Evolutionary conservation across 2,888 invertebrate species (phyloP).

Genomic region (Bugulina stolonifera): DNA sequence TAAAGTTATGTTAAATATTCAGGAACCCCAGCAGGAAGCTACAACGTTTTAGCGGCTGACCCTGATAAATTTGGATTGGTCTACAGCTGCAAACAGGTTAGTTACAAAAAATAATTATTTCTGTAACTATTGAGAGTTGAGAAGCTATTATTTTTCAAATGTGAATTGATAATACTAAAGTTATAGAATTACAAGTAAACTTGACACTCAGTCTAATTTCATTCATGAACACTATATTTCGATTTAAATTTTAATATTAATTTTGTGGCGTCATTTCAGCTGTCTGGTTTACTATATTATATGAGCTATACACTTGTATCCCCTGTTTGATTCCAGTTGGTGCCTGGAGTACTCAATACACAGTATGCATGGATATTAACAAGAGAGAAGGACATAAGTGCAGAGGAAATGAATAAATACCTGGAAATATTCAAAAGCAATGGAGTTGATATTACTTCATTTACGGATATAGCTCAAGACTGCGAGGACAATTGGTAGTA

Average conservation of each 20-base stretch:
- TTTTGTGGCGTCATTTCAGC: no score
- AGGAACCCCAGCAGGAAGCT: background rate
- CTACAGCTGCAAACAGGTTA: background rate
- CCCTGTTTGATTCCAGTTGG: no score
- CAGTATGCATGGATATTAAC: conserved; percentile 38
- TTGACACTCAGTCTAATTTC: background rate
- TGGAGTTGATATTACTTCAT: conserved; percentile 32
- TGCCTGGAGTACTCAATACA: conserved; percentile 34
- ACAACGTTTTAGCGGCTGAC: background rate
- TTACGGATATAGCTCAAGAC: conserved; percentile 31
- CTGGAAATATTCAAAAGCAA: conserved; percentile 31
- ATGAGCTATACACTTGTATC: no score
- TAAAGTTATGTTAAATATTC: background rate
- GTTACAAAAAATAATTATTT: background rate
- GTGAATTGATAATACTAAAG: no score
- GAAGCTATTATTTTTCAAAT: no score
- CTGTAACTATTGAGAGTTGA: no score
- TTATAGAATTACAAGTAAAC: background rate
- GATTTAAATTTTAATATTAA: no score
- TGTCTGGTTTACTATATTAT: conserved; percentile 33
- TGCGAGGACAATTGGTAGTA: background rate
- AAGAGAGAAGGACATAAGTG: conserved; percentile 32
- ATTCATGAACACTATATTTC: background rate
- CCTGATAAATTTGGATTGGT: background rate
- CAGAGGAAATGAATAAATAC: conserved; percentile 31